Evolutionary conservation across 2,113 vertebrate genomes (phyloP), one percentile per base, ranked within the genome.

Genomic region (Pachycephala philippinensis): DNA sequence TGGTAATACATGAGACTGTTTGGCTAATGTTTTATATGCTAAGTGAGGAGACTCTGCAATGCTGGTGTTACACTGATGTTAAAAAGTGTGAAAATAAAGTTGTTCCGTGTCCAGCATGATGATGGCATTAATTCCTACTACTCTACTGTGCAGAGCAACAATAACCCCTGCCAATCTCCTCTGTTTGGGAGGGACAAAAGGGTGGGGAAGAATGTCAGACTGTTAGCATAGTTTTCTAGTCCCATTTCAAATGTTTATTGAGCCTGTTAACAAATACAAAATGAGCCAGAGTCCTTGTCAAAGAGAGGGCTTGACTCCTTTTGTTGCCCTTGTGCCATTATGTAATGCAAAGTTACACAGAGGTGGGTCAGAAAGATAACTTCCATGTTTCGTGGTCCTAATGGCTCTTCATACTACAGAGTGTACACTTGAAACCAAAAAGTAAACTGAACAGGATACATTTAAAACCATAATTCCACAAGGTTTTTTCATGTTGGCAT

Each of bases 101-200:
- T 90, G 87, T 96, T 94, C 35, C 22, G 40, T 52, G 39, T 86
- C 68, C 56, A 92, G 76, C 0, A 9, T 1, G 49, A 35, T 68
- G 76, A 68, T 88, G 85, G 31, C 71, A 78, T 93, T 93, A 86
- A 96, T 95, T 95, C 82, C 79, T 47, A 4, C 70, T 90, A 35
- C 89, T 94, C 70, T 79, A 3, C 87, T 88, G 18, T 90, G 71
- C 92, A 88, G 76, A 80, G 37, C 83, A 93, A 96, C 95, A 96
- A 88, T 93, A 92, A 95, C 47, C 37, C 40, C 60, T 97, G 96
- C 90, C 96, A 96, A 20, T 92, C 92, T 87, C 9, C 42, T 71
- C 59, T 90, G 33, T 61, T 88, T 81, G 68, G 92, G 92, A 77
- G 83, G 92, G 72, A 71, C 30, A 47, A n/a, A 74, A 90, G 84